Conservation (phyloP, 2,797 vertebrate genomes). For the Carduelis carduelis region DNA sequence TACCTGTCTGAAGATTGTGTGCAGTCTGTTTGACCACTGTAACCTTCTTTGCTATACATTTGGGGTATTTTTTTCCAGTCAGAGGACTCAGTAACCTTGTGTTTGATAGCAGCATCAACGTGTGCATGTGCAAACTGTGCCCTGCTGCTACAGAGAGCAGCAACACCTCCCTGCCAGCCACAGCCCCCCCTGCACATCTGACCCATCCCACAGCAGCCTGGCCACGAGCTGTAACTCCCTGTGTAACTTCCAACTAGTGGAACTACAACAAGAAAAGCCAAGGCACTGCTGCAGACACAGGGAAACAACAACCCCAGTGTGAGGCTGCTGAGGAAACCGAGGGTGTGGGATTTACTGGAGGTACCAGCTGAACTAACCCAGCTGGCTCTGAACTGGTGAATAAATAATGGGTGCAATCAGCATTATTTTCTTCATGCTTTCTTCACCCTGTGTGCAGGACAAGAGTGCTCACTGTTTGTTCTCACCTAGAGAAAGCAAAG, state of each 20-base stretch:
- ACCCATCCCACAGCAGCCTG: neutral
- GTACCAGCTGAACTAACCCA: neutral
- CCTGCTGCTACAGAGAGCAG: neutral
- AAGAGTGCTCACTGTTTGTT: neutral
- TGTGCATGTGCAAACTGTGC: neutral
- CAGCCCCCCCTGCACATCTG: neutral
- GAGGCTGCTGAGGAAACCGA: neutral
- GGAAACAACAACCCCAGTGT: rapidly evolving
- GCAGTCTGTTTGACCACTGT: neutral
- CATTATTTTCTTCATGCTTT: neutral
- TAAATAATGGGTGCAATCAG: neutral
- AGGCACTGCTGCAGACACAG: neutral
- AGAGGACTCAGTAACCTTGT: neutral
- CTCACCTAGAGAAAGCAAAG: neutral
- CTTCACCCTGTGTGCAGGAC: neutral
- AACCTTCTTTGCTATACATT: neutral
- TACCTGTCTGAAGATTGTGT: neutral
- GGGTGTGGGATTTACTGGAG: neutral
- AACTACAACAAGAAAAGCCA: neutral
- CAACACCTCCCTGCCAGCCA: neutral
- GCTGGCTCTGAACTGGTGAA: neutral
- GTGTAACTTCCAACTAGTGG: neutral
- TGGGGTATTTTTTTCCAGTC: neutral
- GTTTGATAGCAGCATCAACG: neutral
- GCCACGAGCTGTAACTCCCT: neutral